Evolutionary conservation across 2,113 vertebrate species (phyloP).

Genomic region (Oryzias woworae): DNA sequence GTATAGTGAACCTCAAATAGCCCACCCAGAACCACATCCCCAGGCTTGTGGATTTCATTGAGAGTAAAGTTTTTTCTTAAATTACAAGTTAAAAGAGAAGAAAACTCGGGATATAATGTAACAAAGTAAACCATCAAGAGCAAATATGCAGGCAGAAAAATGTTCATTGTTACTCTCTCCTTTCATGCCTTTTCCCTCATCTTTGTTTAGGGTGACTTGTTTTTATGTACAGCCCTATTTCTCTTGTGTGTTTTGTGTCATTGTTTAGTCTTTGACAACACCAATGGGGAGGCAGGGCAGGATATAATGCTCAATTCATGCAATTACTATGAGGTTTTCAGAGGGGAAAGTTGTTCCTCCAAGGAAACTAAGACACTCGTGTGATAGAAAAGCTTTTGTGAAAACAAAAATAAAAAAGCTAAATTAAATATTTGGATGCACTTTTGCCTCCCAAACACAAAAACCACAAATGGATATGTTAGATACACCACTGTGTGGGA

Average conservation of each 20-base stretch:
- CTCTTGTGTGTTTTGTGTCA: neutral
- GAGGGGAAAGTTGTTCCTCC: no score
- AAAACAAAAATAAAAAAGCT: no score
- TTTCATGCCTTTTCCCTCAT: neutral
- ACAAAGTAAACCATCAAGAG: neutral
- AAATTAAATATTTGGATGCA: no score
- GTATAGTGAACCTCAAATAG: conserved; percentile 58
- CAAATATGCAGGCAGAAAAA: neutral
- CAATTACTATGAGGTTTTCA: neutral
- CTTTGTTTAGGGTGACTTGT: neutral
- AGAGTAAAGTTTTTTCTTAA: conserved; percentile 43
- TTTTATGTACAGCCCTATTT: conserved; percentile 1
- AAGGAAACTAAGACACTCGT: no score
- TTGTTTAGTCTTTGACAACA: neutral
- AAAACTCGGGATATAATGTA: neutral
- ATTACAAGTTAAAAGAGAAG: conserved; percentile 32
- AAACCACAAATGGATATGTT: no score
- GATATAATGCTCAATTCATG: neutral
- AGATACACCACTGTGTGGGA: no score
- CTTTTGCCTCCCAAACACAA: no score
- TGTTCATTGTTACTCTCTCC: conserved; percentile 28
- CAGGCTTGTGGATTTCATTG: conserved; percentile 51
- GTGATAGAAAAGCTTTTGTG: no score
- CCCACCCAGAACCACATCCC: conserved; percentile 58
- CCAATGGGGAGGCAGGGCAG: neutral